Percentiles rank a stretch among this genome's conserved stretches.
phyloP scores from a whole-genome alignment of 2,888 invertebrate genomes.

The Ectobius pallidus region DNA sequence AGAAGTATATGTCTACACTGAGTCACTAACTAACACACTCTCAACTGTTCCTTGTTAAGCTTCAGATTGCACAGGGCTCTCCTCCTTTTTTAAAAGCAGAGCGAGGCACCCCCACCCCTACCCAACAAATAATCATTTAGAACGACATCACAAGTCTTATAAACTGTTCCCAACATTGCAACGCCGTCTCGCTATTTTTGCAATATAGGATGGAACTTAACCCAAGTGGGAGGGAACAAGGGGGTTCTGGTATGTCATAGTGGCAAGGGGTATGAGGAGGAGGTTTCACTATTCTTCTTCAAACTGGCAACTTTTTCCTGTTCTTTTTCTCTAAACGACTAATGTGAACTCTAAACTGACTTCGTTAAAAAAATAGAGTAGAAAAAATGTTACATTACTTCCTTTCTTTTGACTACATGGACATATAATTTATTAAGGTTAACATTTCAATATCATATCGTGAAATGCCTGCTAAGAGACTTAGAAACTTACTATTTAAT shows the following conservation, averaged over 20 bases:
- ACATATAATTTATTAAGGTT: too few species aligned
- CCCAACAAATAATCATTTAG: conserved; percentile 15
- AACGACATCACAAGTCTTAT: conserved; percentile 8
- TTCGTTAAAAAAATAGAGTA: too few species aligned
- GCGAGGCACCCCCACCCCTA: not conserved
- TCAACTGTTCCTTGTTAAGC: not conserved
- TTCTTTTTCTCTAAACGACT: too few species aligned
- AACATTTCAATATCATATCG: too few species aligned
- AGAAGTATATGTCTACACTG: not conserved
- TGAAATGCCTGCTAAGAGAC: too few species aligned
- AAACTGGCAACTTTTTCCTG: too few species aligned
- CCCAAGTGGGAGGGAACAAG: not conserved
- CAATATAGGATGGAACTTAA: conserved; percentile 15
- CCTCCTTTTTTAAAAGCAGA: not conserved
- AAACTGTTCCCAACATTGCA: not conserved
- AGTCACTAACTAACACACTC: not conserved
- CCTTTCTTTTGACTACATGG: too few species aligned
- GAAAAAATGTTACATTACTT: too few species aligned
- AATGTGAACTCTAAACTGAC: too few species aligned
- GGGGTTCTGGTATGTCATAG: not conserved
- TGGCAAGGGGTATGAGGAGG: too few species aligned
- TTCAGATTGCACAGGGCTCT: not conserved
- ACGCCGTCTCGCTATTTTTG: conserved; percentile 16
- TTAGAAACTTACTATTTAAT: too few species aligned
- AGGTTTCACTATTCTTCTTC: too few species aligned